These are phyloP conservation scores for Pterostichus madidus DNA, from an alignment of 2,888 invertebrate genomes.

Conservation along the genomic window DNA sequence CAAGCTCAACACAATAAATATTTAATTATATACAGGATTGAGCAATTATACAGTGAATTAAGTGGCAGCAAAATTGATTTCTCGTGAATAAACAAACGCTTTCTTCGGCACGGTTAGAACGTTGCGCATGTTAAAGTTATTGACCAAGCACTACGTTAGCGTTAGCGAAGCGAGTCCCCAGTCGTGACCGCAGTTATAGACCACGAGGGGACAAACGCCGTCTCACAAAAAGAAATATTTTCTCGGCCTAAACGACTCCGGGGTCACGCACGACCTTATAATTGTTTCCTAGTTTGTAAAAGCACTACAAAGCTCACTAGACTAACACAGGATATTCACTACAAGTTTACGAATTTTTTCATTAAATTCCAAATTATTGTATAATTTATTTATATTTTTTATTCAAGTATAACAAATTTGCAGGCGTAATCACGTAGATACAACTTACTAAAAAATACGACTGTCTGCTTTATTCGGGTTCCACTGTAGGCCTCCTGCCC, in stretches of 20 bases:
- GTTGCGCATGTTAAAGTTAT: conserved; percentile 53
- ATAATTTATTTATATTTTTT: too few relatives aligned
- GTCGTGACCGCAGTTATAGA: conserved; percentile 14
- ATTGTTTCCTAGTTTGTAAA: conserved; percentile 45
- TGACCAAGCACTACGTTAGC: conserved; percentile 37
- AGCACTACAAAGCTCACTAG: not conserved
- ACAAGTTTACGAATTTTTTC: not conserved
- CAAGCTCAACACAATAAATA: conserved; percentile 43
- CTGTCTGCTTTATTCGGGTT: too few relatives aligned
- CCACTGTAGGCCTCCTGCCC: too few relatives aligned
- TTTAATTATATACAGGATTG: conserved; percentile 55
- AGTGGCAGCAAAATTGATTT: conserved; percentile 51
- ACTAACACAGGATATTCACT: not conserved
- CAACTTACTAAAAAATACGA: too few relatives aligned
- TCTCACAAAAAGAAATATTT: conserved; percentile 39
- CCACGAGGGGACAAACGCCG: not conserved
- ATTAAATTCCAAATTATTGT: not conserved
- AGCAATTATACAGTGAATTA: conserved; percentile 54
- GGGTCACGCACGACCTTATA: conserved; percentile 46
- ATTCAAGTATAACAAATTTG: too few relatives aligned
- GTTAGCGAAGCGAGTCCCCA: conserved; percentile 6
- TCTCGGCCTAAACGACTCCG: conserved; percentile 41
- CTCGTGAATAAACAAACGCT: conserved; percentile 45
- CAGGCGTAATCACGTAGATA: too few relatives aligned
- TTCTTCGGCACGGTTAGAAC: conserved; percentile 26